phyloP scores from a whole-genome alignment of 1,140 invertebrate species.

The Parapsyche elsis region DNA sequence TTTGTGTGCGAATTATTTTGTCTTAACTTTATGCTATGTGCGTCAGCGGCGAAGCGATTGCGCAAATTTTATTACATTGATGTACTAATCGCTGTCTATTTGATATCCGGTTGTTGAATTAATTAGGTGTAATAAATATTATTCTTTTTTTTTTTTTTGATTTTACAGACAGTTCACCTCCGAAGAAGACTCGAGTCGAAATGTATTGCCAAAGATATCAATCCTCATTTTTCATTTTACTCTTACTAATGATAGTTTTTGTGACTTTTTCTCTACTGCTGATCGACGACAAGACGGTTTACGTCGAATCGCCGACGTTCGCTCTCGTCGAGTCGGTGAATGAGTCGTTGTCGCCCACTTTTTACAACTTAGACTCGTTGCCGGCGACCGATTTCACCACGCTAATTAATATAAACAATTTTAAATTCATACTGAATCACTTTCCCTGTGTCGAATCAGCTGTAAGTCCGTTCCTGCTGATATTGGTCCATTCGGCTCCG shows the following conservation, averaged over 20 bases:
- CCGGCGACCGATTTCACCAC: constrained; percentile 62
- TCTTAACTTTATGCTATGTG: no score
- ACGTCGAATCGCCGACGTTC: not conserved
- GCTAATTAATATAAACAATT: constrained; percentile 70
- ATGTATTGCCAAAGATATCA: not conserved
- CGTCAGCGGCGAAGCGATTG: no score
- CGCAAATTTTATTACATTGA: no score
- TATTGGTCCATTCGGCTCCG: constrained; percentile 77
- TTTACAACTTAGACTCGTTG: constrained; percentile 35
- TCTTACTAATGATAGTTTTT: not conserved
- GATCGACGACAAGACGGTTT: not conserved
- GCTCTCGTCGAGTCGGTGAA: not conserved
- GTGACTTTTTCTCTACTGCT: not conserved
- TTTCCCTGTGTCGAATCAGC: constrained; percentile 63
- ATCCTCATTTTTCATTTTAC: not conserved
- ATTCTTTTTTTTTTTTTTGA: not conserved
- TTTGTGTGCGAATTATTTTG: no score
- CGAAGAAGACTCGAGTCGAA: not conserved
- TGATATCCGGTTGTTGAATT: no score
- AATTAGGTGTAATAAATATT: no score
- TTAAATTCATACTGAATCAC: constrained; percentile 70
- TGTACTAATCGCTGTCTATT: no score
- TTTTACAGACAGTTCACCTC: not conserved
- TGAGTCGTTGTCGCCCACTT: not conserved
- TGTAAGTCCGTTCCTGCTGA: constrained; percentile 67